These are phyloP conservation scores for Pheosia tremula DNA, from an alignment of 2,888 invertebrate genomes.

Conservation along the genomic window DNA sequence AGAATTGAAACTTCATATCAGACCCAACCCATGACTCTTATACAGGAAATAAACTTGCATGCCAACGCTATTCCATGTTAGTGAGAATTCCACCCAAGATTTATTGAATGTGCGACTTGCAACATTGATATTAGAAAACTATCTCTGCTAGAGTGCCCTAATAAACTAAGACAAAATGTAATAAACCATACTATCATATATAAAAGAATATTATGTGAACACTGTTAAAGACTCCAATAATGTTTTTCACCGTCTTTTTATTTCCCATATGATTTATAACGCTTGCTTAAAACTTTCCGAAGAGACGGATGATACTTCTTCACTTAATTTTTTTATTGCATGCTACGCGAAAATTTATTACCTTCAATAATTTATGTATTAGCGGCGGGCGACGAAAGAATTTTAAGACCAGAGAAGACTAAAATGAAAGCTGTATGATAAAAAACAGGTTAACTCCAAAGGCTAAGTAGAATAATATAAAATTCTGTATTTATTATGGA, in stretches of 20 bases:
- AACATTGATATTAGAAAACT: no score
- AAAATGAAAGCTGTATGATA: no score
- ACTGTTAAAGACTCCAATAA: neutral
- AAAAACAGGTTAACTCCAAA: no score
- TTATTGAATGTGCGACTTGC: no score
- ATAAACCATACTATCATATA: no score
- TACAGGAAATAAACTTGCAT: neutral
- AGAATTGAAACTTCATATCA: no score
- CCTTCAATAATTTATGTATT: conserved; percentile 13
- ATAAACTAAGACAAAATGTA: no score
- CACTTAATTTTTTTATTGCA: conserved; percentile 12
- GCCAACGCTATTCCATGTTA: neutral
- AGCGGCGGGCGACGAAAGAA: neutral
- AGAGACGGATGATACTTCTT: conserved; percentile 31
- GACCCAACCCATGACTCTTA: neutral
- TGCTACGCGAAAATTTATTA: conserved; percentile 14
- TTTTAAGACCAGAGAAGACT: neutral
- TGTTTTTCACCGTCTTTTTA: conserved; percentile 10
- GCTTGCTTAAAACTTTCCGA: conserved; percentile 34
- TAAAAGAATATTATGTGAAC: neutral
- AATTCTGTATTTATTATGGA: no score
- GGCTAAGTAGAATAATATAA: no score
- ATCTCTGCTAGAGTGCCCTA: no score
- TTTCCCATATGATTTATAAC: conserved; percentile 40
- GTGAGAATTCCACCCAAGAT: neutral